phyloP scores from a whole-genome alignment of 2,888 invertebrate species.

The Aspidiotus destructor region DNA sequence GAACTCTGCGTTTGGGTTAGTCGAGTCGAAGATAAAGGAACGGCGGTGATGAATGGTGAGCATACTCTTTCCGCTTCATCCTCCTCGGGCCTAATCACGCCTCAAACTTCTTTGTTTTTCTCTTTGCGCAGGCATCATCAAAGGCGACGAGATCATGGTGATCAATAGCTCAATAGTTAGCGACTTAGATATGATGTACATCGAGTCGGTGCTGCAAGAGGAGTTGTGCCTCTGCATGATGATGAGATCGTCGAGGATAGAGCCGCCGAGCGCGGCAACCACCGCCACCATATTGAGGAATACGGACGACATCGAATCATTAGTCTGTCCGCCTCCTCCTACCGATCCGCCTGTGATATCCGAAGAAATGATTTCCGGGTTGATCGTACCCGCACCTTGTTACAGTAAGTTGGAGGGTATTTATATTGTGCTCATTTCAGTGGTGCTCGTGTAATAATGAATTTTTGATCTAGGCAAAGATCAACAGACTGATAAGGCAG shows the following conservation, averaged over 20 bases:
- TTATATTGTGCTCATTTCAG: too few relatives aligned
- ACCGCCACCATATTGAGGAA: slow-evolving; percentile 53
- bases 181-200: slow-evolving; percentile 98
- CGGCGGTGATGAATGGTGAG: slow-evolving; percentile 89
- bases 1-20: slow-evolving; percentile 95
- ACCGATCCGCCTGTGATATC: slow-evolving; percentile 85
- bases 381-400: slow-evolving; percentile 93
- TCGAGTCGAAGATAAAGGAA: slow-evolving; percentile 88
- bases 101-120: not conserved
- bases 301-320: slow-evolving; percentile 88
- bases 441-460: too few relatives aligned
- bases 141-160: slow-evolving; percentile 97
- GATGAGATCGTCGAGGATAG: slow-evolving; percentile 67
- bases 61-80: not conserved
- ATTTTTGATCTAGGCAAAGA: slow-evolving; percentile 54
- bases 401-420: slow-evolving; percentile 45
- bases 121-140: slow-evolving; percentile 71
- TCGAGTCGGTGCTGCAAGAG: slow-evolving; percentile 92
- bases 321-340: slow-evolving; percentile 94
- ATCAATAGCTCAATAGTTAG: slow-evolving; percentile 96
- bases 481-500: slow-evolving; percentile 17
- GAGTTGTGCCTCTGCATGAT: slow-evolving; percentile 90
- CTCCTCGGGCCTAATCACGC: too few relatives aligned
- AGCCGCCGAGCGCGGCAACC: slow-evolving; percentile 46
- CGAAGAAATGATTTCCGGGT: slow-evolving; percentile 90